Evolutionary conservation across 2,797 vertebrate genomes (phyloP).

Genomic region (Hydrophis major): DNA sequence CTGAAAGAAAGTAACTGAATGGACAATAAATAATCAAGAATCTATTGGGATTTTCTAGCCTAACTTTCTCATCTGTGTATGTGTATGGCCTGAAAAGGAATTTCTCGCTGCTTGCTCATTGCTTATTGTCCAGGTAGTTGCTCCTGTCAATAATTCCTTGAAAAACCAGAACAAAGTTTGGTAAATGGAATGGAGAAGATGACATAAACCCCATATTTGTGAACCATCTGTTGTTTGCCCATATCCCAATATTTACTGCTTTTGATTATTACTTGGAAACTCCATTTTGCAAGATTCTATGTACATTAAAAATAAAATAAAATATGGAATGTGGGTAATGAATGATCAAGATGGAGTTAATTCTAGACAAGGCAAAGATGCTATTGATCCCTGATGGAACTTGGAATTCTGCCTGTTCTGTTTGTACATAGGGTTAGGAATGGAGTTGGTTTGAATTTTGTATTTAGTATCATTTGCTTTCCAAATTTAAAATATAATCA

Average conservation of each 20-base stretch:
- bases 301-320: neutral
- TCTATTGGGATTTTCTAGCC: neutral
- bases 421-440: neutral
- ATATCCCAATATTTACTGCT: neutral
- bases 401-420: neutral
- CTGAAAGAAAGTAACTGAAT: neutral
- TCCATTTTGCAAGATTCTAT: neutral
- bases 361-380: neutral
- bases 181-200: neutral
- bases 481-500: neutral
- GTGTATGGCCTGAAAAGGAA: neutral
- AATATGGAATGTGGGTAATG: neutral
- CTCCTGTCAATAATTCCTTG: neutral
- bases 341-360: neutral
- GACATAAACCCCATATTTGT: neutral
- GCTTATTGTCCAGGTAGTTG: neutral
- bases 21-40: neutral
- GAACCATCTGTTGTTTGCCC: neutral
- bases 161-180: neutral
- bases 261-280: neutral
- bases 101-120: neutral
- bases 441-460: neutral
- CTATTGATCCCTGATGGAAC: neutral
- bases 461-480: neutral
- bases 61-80: neutral